phyloP scores from a whole-genome alignment of 2,888 invertebrate genomes.

The Nebria salina region DNA sequence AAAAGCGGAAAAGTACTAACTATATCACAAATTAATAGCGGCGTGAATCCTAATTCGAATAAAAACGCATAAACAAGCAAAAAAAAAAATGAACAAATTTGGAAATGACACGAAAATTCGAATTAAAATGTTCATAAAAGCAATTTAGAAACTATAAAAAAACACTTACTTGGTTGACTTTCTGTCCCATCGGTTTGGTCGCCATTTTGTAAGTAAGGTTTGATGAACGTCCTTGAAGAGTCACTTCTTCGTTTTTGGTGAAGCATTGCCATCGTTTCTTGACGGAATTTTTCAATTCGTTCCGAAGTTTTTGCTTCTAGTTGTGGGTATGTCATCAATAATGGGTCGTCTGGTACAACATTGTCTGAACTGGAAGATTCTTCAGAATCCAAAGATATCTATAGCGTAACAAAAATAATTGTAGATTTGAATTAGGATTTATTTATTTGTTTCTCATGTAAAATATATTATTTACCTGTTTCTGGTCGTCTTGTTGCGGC shows the following conservation, averaged over 20 bases:
- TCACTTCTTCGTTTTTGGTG: constrained; percentile 51
- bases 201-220: constrained; percentile 38
- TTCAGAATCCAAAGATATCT: constrained; percentile 40
- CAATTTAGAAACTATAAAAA: constrained; percentile 3
- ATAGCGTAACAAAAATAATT: background rate
- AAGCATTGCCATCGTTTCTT: constrained; percentile 79
- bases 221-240: constrained; percentile 19
- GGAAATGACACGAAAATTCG: background rate
- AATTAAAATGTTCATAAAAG: background rate
- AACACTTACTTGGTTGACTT: constrained; percentile 40
- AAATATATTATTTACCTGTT: constrained; percentile 33
- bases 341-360: constrained; percentile 28
- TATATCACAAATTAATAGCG: background rate
- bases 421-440: too few relatives aligned
- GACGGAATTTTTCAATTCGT: constrained; percentile 76
- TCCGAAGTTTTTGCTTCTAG: constrained; percentile 61
- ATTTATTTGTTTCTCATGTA: background rate
- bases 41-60: background rate
- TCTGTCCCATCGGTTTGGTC: constrained; percentile 31
- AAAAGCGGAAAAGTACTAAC: background rate
- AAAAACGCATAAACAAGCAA: background rate
- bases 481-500: constrained; percentile 36
- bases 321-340: constrained; percentile 42
- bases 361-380: constrained; percentile 43
- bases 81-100: background rate